Conservation (phyloP, 2,113 vertebrate species). For the Corythoichthys intestinalis region DNA sequence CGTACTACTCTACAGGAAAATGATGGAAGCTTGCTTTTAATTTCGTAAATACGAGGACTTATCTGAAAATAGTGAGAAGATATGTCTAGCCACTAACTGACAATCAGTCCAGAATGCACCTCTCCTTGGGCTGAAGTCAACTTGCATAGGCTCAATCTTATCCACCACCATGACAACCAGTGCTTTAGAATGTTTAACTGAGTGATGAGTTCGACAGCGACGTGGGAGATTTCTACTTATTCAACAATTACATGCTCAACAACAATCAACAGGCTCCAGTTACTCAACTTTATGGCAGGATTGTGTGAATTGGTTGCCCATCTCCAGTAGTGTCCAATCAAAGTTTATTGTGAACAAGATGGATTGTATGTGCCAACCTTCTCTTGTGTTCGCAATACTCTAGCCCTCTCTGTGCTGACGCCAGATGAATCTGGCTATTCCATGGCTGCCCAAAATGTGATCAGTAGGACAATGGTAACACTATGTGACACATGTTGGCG, state of each 20-base stretch:
- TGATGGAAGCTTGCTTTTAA: too few relatives aligned
- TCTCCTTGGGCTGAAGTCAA: too few relatives aligned
- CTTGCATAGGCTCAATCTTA: neutral
- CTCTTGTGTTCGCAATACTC: conserved; percentile 4
- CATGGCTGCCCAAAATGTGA: conserved; percentile 1
- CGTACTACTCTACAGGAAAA: too few relatives aligned
- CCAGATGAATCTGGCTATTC: conserved; percentile 26
- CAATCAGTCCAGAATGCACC: too few relatives aligned
- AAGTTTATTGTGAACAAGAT: conserved; percentile 32
- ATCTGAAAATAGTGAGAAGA: too few relatives aligned
- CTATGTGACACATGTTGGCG: neutral
- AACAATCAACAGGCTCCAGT: neutral
- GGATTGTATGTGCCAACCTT: conserved; percentile 34
- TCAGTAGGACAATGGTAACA: neutral
- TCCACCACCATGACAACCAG: neutral
- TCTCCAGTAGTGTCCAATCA: conserved; percentile 13
- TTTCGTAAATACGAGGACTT: too few relatives aligned
- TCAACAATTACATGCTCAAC: neutral
- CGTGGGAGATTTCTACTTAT: too few relatives aligned
- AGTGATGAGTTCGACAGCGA: too few relatives aligned
- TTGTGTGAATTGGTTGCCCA: neutral
- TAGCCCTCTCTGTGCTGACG: conserved; percentile 27
- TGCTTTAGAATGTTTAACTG: too few relatives aligned
- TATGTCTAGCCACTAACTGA: too few relatives aligned
- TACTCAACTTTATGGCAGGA: neutral